Evolutionary conservation across 1,140 invertebrate genomes (phyloP), one percentile per base, ranked within the genome.

Genomic region (Papilio machaon): DNA sequence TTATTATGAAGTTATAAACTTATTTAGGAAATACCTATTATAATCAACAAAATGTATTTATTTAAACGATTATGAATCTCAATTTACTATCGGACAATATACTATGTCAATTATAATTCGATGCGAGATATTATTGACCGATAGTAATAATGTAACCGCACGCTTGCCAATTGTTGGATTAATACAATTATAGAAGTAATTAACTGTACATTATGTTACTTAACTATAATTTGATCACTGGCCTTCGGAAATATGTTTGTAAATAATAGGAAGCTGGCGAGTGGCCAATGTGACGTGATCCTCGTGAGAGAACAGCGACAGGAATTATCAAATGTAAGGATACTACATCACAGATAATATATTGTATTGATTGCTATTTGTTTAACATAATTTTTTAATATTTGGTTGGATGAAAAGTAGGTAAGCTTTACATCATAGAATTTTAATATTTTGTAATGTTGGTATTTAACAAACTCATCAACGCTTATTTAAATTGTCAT

Each of bases 81-180:
- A 58, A 19, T 58, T 19, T n/a, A 19, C 1, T n/a, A 58, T 19
- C n/a, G 17, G n/a, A 17, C 54, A n/a, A 30, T 30, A 64, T 10
- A 64, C 30, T 70, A 35, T 17, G 64, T 35, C 13, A 70, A 70
- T 35, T 70, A 70, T 35, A 60, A 60, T 19, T 23, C 19, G 35
- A 30, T 67, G 9, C 23, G 3, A 9, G 10, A 67, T 67, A 67
- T 67, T 11, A 35, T 70, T 38, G 11, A 35, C 13, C 11, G 30
- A 70, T 70, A 70, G 3, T 70, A 35, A 35, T 23, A 35, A 70
- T 17, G 64, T 30, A 38, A 30, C 64, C 64, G 30, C 64, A 11
- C 60, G 64, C 30, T 35, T 17, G 30, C 64, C 64, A 70, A 70
- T 70, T 60, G n/a, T 60, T 70, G 64, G 64, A 70, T 70, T 70